Evolutionary conservation across 2,888 invertebrate genomes (phyloP).

Genomic region (Smittia aterrima): DNA sequence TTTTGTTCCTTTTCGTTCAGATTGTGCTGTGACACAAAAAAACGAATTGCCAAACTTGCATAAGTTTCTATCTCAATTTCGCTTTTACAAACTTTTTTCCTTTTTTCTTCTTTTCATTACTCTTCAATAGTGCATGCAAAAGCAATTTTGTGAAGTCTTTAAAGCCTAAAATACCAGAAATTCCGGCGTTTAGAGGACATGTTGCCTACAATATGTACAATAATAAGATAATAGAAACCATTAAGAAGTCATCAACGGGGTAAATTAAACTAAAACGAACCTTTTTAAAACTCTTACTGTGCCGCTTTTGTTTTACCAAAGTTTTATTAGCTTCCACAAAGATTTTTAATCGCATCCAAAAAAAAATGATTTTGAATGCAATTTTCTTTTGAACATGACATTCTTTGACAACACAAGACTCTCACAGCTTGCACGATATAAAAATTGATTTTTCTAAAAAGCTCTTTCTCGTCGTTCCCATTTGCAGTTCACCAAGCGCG

Average conservation of each 20-base stretch:
- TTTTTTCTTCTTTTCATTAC: conserved; percentile 25
- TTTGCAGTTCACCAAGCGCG: conserved; percentile 28
- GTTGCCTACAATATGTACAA: conserved; percentile 48
- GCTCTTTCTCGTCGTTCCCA: background rate
- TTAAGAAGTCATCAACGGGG: conserved; percentile 37
- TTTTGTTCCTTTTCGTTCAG: no score
- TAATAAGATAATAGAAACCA: conserved; percentile 32
- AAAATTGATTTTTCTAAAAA: no score
- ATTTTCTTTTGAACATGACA: background rate
- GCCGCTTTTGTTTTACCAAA: background rate
- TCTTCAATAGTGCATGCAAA: conserved; percentile 52
- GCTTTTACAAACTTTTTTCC: conserved; percentile 23
- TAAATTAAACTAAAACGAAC: conserved; percentile 34
- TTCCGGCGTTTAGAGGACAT: conserved; percentile 53
- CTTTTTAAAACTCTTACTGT: background rate
- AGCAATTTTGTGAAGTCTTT: conserved; percentile 49
- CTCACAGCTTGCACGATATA: no score
- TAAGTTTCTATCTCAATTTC: conserved; percentile 23
- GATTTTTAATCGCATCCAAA: background rate
- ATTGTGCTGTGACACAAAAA: no score
- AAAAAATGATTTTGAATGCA: conserved; percentile 14
- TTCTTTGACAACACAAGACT: background rate
- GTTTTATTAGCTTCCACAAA: background rate
- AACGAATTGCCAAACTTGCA: conserved; percentile 10
- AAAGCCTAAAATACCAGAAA: conserved; percentile 53